A percentile compares a stretch with the other conserved stretches of the same genome.
Conservation (phyloP, 2,888 invertebrate genomes). For the Acronicta aceris region DNA sequence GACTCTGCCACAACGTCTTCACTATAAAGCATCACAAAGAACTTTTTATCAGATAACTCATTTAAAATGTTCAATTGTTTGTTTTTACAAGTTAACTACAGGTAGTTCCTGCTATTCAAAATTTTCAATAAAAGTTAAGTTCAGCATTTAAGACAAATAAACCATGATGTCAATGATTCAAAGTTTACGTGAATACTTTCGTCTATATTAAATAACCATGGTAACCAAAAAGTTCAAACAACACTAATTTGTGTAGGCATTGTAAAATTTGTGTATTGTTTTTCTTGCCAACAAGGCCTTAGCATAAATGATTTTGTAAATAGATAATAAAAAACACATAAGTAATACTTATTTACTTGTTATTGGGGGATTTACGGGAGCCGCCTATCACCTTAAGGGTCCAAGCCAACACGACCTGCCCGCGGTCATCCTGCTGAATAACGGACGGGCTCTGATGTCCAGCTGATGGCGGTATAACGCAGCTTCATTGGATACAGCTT, state of each 20-base stretch:
- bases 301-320: too few relatives aligned
- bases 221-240: constrained; percentile 53
- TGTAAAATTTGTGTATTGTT: too few relatives aligned
- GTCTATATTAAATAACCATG: constrained; percentile 63
- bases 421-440: too few relatives aligned
- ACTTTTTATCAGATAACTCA: constrained; percentile 31
- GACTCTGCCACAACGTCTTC: constrained; percentile 90
- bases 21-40: constrained; percentile 90
- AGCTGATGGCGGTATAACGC: too few relatives aligned
- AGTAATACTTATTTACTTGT: too few relatives aligned
- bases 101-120: constrained; percentile 6
- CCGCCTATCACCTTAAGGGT: too few relatives aligned
- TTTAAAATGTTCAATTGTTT: constrained; percentile 31
- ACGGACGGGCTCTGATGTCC: too few relatives aligned
- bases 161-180: neutral
- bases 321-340: too few relatives aligned
- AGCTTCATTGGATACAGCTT: too few relatives aligned
- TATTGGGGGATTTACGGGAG: too few relatives aligned
- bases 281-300: too few relatives aligned
- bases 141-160: neutral
- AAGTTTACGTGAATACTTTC: constrained; percentile 30
- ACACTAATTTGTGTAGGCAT: neutral
- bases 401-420: too few relatives aligned
- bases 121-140: neutral
- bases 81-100: constrained; percentile 21